Evolutionary conservation across 2,113 vertebrate species (phyloP), one percentile per base, ranked within the genome.

Genomic region (Hippocampus barbouri): DNA sequence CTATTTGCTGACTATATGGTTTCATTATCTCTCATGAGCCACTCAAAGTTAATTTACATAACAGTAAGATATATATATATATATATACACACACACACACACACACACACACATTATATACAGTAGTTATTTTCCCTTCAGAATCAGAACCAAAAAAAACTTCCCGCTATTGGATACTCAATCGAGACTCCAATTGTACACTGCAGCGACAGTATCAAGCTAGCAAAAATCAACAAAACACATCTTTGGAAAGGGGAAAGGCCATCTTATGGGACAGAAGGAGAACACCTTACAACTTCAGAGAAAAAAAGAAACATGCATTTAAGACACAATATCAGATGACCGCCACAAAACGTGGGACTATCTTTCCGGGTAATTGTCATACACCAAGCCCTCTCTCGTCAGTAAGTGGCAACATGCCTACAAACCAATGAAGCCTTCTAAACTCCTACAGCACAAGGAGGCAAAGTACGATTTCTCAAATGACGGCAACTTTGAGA

Each of bases 1-100:
- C 68, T 59, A 70, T 7, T 56, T 34, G 54, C 16, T 69, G 43
- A 75, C 51, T 56, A 11, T 60, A 57, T 68, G 21, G 20, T 66
- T 57, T n/a, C 47, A 69, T 66, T 69, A 47, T 47, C 73, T 69
- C 41, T 66, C 21, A 66, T 47, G 23, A 47, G 27, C 21, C 38
- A 23, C 23, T 10, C 21, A 10, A 43, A 66, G n/a, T 47, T 11
- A 66, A 66, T 8, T 8, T 25, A 66, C 41, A 25, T 25, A 66
- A 45, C 15, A 47, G 3, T 47, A 3, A 66, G 5, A 30, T 30
- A 30, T 30, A 30, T 30, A 30, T 30, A 30, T 30, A 30, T 30
- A 30, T 30, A 30, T 30, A 30, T 30, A 30, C 3, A 30, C 2
- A 30, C 2, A 30, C 2, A 30, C 2, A 27, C 27, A 27, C 27